These are phyloP conservation scores for Chionomys nivalis DNA, from an alignment of 2,113 vertebrate species.

Conservation along the genomic window DNA sequence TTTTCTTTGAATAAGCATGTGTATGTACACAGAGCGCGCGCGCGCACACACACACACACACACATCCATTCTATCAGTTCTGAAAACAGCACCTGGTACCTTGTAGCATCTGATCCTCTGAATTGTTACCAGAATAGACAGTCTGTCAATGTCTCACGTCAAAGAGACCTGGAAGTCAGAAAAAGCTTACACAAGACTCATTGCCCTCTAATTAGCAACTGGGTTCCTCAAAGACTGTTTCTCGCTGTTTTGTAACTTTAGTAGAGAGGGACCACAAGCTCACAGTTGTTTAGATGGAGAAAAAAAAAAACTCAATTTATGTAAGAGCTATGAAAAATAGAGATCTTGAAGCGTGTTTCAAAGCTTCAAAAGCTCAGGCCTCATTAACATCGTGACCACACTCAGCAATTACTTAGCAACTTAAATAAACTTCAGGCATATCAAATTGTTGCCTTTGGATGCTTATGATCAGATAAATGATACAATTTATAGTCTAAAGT, in stretches of 20 bases:
- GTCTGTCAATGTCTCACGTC: neutral
- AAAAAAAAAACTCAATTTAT: neutral
- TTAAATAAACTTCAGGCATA: neutral
- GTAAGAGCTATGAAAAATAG: neutral
- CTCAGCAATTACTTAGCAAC: neutral
- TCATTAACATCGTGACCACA: neutral
- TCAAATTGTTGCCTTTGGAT: neutral
- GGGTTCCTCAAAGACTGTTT: neutral
- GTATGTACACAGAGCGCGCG: fast-evolving
- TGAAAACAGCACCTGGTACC: neutral
- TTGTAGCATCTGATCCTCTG: neutral
- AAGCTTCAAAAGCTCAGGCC: neutral
- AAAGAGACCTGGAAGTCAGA: neutral
- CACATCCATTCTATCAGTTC: neutral
- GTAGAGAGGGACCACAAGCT: neutral
- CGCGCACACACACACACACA: too few relatives aligned
- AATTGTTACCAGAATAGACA: neutral
- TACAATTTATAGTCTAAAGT: neutral
- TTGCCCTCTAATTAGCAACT: neutral
- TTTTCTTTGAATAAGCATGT: neutral
- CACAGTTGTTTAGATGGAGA: neutral
- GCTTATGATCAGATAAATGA: neutral
- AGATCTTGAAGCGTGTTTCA: neutral
- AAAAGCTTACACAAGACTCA: neutral
- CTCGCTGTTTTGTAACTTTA: neutral